Conservation (phyloP, 2,888 invertebrate genomes). For the Pammene fasciana region DNA sequence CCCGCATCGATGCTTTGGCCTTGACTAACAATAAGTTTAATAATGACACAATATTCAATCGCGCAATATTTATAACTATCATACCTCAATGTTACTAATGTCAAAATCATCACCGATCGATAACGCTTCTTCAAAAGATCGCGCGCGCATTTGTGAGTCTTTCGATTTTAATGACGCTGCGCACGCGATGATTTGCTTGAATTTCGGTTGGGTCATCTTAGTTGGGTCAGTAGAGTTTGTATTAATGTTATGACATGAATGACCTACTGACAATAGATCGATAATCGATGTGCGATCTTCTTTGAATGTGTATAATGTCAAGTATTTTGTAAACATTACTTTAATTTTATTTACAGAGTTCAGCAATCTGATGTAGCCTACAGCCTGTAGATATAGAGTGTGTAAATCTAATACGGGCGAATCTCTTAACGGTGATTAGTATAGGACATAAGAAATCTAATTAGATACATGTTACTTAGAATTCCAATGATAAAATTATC, state of each 20-base stretch:
- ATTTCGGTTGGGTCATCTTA: conserved; percentile 23
- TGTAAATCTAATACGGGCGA: too few relatives aligned
- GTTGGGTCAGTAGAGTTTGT: neutral
- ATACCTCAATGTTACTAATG: neutral
- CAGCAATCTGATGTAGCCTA: too few relatives aligned
- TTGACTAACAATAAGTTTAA: conserved; percentile 6
- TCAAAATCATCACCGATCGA: conserved; percentile 4
- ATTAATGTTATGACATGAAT: conserved; percentile 27
- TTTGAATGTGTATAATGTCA: conserved; percentile 3
- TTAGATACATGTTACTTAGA: too few relatives aligned
- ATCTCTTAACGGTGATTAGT: too few relatives aligned
- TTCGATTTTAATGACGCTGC: conserved; percentile 12
- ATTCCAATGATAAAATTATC: too few relatives aligned
- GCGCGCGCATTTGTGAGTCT: conserved; percentile 1
- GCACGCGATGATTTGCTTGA: conserved; percentile 27
- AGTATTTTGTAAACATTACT: conserved; percentile 1
- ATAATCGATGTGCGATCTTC: neutral
- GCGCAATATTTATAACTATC: neutral
- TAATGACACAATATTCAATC: conserved; percentile 2
- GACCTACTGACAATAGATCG: conserved; percentile 25
- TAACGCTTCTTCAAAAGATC: neutral
- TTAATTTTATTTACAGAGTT: neutral
- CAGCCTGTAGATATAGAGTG: too few relatives aligned
- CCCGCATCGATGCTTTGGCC: neutral
- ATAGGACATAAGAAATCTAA: too few relatives aligned